phyloP scores from a whole-genome alignment of 2,113 vertebrate genomes.

The Electrona antarctica region DNA sequence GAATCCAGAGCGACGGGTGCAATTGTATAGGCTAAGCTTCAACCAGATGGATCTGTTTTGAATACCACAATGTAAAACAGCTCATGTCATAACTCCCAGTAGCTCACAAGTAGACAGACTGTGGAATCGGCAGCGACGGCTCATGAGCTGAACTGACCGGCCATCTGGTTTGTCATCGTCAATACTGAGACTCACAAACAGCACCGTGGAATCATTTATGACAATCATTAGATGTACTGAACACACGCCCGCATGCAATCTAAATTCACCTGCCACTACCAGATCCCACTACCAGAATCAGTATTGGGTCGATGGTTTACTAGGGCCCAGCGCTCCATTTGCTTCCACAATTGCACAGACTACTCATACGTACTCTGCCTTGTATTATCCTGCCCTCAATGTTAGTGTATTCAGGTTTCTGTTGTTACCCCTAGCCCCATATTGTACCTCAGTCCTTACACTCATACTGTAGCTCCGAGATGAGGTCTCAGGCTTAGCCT shows the following conservation, averaged over 20 bases:
- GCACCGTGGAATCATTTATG: conserved; percentile 6
- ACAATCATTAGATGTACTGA: conserved; percentile 14
- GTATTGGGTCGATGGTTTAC: too few species aligned
- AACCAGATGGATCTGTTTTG: conserved; percentile 51
- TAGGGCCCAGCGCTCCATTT: too few species aligned
- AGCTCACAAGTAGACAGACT: conserved; percentile 19
- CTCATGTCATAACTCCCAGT: conserved; percentile 44
- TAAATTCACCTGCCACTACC: too few species aligned
- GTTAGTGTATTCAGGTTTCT: too few species aligned
- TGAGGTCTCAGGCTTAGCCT: too few species aligned
- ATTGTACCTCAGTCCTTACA: too few species aligned
- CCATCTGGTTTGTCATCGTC: conserved; percentile 13
- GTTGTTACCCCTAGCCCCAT: too few species aligned
- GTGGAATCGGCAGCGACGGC: conserved; percentile 48
- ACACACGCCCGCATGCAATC: neutral
- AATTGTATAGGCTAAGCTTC: neutral
- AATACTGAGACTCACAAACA: conserved; percentile 1
- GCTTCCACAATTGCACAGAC: too few species aligned
- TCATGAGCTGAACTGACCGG: conserved; percentile 13
- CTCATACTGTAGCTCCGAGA: too few species aligned
- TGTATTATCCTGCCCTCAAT: too few species aligned
- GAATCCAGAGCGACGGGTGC: neutral
- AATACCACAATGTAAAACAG: conserved; percentile 51
- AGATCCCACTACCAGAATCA: too few species aligned
- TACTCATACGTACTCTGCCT: too few species aligned